Evolutionary conservation across 2,888 invertebrate species (phyloP), one percentile per base, ranked within the genome.

Genomic region (Watsonalla binaria): DNA sequence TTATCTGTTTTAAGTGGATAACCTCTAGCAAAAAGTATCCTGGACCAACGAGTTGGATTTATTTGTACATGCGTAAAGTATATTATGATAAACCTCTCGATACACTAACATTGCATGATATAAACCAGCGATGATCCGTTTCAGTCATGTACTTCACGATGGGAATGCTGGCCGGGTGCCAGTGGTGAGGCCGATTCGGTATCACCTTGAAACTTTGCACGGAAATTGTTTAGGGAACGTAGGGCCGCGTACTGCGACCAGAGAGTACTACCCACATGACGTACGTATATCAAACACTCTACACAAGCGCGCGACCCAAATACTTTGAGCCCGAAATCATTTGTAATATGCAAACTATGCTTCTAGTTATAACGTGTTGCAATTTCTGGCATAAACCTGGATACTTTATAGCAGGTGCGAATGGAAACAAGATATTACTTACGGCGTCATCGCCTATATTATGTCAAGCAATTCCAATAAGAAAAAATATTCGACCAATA

Each of bases 181-280:
- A 77, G 58, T 51, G 55, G 39, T 37, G 55, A 56, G 55, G 54
- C 59, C 53, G 54, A 61, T 65, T 62, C 59, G 61, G 57, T 54
- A 63, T 70, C 66, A 65, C 73, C 75, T 74, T 74, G 69, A 65
- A 64, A 64, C 55, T 65, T 64, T 65, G 57, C 59, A 63, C 64
- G 66, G 65, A 69, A 63, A 60, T 55, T 54, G 57, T 57, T 59
- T 54, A 58, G 56, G 63, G 58, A 60, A 57, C 62, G 60, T 60
- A 63, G 61, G 68, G 70, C 70, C 68, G 56, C 58, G 53, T 54
- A 53, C 50, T 51, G 53, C 54, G 37, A 57, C 65, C 58, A 60
- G 57, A 54, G 56, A 24, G 7, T 7, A 37, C 8, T 37, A 37
- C 37, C 2, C 37, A 5, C 5, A 37, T 8, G 37, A 37, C 8